These are phyloP conservation scores for Himalopsyche anomala DNA, from an alignment of 2,888 invertebrate genomes.

Conservation along the genomic window DNA sequence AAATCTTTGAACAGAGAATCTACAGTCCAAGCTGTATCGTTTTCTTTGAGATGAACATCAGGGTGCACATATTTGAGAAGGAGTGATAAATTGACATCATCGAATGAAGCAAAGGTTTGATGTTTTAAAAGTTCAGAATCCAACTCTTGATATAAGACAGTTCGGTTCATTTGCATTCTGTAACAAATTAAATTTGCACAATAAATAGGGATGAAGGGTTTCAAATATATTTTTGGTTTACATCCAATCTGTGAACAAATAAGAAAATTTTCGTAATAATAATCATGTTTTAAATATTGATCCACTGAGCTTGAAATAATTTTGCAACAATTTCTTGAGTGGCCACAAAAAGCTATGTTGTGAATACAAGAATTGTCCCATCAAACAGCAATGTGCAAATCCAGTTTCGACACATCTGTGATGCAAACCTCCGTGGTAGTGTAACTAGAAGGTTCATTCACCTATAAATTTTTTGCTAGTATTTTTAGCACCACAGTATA, in stretches of 20 bases:
- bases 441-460: too few relatives aligned
- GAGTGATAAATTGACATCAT: conserved; percentile 62
- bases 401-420: too few relatives aligned
- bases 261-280: not conserved
- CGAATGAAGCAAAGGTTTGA: conserved; percentile 66
- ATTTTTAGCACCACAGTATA: too few relatives aligned
- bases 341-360: too few relatives aligned
- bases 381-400: too few relatives aligned
- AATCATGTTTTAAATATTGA: not conserved
- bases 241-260: too few relatives aligned
- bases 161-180: conserved; percentile 55
- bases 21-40: conserved; percentile 74
- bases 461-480: too few relatives aligned
- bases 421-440: too few relatives aligned
- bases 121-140: conserved; percentile 71
- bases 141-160: conserved; percentile 63
- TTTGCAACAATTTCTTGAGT: not conserved
- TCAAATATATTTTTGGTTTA: too few relatives aligned
- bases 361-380: too few relatives aligned
- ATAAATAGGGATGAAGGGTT: too few relatives aligned
- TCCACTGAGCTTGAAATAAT: not conserved
- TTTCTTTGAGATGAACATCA: conserved; percentile 71
- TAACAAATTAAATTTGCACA: conserved; percentile 41
- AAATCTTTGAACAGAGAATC: conserved; percentile 73
- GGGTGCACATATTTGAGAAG: conserved; percentile 69